Evolutionary conservation across 2,888 invertebrate species (phyloP).

Genomic region (Miltochrista miniata): DNA sequence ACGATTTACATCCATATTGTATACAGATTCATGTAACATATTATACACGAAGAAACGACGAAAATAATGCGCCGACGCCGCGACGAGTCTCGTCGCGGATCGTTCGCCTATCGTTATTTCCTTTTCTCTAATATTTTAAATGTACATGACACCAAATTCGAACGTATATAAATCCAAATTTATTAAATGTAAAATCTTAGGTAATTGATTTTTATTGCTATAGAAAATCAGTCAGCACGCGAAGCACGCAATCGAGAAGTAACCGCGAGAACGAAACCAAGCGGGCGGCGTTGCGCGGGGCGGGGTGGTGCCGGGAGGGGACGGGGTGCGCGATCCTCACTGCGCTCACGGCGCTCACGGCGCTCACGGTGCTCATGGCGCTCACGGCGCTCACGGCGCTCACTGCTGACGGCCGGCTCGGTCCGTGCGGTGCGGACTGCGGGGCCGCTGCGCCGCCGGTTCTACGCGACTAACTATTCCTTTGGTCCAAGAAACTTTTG

Average conservation of each 20-base stretch:
- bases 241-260: constrained; percentile 85
- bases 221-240: constrained; percentile 85
- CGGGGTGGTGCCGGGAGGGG: constrained; percentile 44
- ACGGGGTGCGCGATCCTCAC: constrained; percentile 43
- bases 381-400: constrained; percentile 12
- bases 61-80: constrained; percentile 79
- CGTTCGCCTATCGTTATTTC: constrained; percentile 80
- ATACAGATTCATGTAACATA: constrained; percentile 87
- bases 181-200: constrained; percentile 85
- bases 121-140: constrained; percentile 81
- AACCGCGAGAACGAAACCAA: constrained; percentile 83
- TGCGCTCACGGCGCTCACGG: constrained; percentile 35
- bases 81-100: constrained; percentile 66
- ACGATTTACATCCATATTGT: constrained; percentile 84
- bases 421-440: constrained; percentile 77
- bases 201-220: constrained; percentile 85
- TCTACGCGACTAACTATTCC: constrained; percentile 83
- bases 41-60: constrained; percentile 85
- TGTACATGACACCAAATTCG: constrained; percentile 85
- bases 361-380: no score
- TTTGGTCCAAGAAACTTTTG: constrained; percentile 82
- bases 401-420: constrained; percentile 73
- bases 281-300: constrained; percentile 76
- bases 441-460: constrained; percentile 82
- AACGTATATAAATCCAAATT: constrained; percentile 84